A percentile compares a stretch with the other conserved stretches of the same genome.
phyloP scores from a whole-genome alignment of 2,888 invertebrate genomes.

The Drosophila helvetica region DNA sequence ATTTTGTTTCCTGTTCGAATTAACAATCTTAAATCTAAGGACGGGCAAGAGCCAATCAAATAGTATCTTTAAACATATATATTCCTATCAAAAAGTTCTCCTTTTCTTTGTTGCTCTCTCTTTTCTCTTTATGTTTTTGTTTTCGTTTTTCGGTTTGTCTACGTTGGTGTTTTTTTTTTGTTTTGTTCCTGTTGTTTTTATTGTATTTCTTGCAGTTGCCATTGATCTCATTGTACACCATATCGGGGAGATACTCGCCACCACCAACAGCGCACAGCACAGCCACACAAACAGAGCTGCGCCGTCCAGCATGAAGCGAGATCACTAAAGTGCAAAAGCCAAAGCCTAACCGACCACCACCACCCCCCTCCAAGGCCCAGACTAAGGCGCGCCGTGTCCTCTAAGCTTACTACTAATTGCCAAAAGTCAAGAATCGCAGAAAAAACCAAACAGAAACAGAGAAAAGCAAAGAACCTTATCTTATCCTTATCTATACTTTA shows the following conservation, averaged over 20 bases:
- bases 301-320: slow-evolving; percentile 80
- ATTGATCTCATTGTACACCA: slow-evolving; percentile 99
- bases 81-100: slow-evolving; percentile 35
- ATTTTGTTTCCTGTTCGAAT: slow-evolving; percentile 37
- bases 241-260: slow-evolving; percentile 96
- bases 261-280: slow-evolving; percentile 81
- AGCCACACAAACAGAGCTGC: slow-evolving; percentile 72
- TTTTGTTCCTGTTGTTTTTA: slow-evolving; percentile 71
- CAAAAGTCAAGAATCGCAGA: slow-evolving; percentile 14
- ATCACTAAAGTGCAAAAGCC: slow-evolving; percentile 69
- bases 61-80: slow-evolving; percentile 33
- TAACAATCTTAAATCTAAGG: slow-evolving; percentile 24
- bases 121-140: slow-evolving; percentile 28
- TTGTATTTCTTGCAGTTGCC: slow-evolving; percentile 94
- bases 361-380: slow-evolving; percentile 26
- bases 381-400: slow-evolving; percentile 21
- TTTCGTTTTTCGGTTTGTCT: slow-evolving; percentile 31
- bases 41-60: slow-evolving; percentile 25
- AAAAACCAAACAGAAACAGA: neutral
- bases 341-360: neutral
- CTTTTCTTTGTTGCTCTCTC: slow-evolving; percentile 39
- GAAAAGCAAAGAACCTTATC: slow-evolving; percentile 12
- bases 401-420: slow-evolving; percentile 55
- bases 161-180: slow-evolving; percentile 32
- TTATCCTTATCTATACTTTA: slow-evolving; percentile 13